Evolutionary conservation across 2,113 vertebrate genomes (phyloP), one percentile per base, ranked within the genome.

Genomic region (Zosterops hypoxanthus): DNA sequence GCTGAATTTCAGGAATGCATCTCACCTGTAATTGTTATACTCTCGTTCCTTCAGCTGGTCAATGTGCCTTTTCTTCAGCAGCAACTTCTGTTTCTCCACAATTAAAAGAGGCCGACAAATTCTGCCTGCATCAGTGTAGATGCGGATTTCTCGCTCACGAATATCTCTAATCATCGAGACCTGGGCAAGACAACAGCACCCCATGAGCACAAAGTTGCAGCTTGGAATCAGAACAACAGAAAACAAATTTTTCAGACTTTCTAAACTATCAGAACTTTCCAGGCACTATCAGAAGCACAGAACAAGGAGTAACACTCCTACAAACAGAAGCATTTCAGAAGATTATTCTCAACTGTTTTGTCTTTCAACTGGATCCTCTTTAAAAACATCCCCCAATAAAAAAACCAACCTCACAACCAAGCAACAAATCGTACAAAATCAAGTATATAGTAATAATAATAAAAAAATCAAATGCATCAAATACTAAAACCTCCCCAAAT

Each of bases 81-180:
- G 97, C 14, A 99, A 97, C 63, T 99, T 99, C 91, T 99, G 99
- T 71, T 99, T 99, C 95, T 99, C 99, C 16, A 99, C 99, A 53
- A 99, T 99, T 59, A 99, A 96, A 92, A 99, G 98, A 0, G 99
- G 99, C 12, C 99, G 97, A 68, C 99, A 99, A 96, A 99, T 99
- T 57, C 99, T 98, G 19, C 99, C 99, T 5, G 99, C 99, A 12
- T 99, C 99, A 0, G 99, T 99, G 90, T 99, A 99, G 94, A 99
- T 99, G 49, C 99, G 98, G 95, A 99, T 99, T 97, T 99, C 99
- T 59, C 99, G 97, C 90, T 99, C 99, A 55, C 99, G 97, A 90
- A 99, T 99, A 95, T 99, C 99, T 94, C 99, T 97, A 55, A 99
- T 99, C 99, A 99, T 99, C 0, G 99, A 99, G 65, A 99, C 99